Conservation (phyloP, 2,888 invertebrate genomes). For the Hypsopygia costalis region DNA sequence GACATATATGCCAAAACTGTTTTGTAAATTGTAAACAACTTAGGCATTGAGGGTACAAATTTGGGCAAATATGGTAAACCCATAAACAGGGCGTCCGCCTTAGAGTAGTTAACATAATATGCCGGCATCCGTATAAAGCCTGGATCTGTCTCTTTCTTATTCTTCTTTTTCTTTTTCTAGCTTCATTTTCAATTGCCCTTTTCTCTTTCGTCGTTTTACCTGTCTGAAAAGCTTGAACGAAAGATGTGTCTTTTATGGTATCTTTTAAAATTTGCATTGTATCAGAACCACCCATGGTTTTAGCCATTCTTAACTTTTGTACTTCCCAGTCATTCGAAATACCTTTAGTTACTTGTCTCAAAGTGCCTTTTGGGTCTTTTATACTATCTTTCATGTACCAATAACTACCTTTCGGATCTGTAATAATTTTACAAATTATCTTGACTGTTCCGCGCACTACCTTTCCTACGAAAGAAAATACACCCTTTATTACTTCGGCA, state of each 20-base stretch:
- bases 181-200: slow-evolving; percentile 17
- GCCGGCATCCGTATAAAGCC: slow-evolving; percentile 35
- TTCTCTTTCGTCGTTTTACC: slow-evolving; percentile 34
- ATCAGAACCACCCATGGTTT: slow-evolving; percentile 33
- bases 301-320: slow-evolving; percentile 33
- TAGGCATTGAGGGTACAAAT: slow-evolving; percentile 48
- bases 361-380: slow-evolving; percentile 27
- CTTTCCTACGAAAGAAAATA: slow-evolving; percentile 21
- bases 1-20: slow-evolving; percentile 29
- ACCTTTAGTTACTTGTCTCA: slow-evolving; percentile 22
- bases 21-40: slow-evolving; percentile 28
- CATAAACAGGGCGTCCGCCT: slow-evolving; percentile 50
- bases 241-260: slow-evolving; percentile 27
- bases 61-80: slow-evolving; percentile 48
- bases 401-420: slow-evolving; percentile 29
- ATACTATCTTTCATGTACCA: slow-evolving; percentile 24
- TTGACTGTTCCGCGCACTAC: slow-evolving; percentile 14
- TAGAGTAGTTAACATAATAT: slow-evolving; percentile 38
- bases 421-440: slow-evolving; percentile 21
- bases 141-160: slow-evolving; percentile 28
- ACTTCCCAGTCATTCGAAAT: slow-evolving; percentile 22
- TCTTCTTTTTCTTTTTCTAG: slow-evolving; percentile 25
- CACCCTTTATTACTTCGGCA: slow-evolving; percentile 29
- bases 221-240: slow-evolving; percentile 32
- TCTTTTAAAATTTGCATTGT: slow-evolving; percentile 32